Base-by-base conservation (phyloP, 2,888 invertebrate species). In the Orthonychiurus folsomi region DNA sequence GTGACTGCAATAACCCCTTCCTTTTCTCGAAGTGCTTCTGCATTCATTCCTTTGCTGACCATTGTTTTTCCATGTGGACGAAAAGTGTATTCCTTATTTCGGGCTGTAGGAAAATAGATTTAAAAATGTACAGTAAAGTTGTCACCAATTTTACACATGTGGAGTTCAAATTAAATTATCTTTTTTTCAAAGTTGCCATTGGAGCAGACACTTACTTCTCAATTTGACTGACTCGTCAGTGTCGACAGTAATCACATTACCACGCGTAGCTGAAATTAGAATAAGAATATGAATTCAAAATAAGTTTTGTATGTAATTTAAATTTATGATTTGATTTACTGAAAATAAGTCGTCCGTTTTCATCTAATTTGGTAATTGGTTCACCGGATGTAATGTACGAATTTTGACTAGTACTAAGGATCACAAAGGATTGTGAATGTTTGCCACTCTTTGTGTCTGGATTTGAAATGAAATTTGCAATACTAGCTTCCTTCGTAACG, bases 1-100 rank as follows among this genome's bases (percentile, higher is more conserved):
- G 65, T 65, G 2, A 72, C 58, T 0, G 70, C 67, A 1, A 72
- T 65, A 20, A 70, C 55, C 2, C 72, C 69, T 62, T 70, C 69
- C 25, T 67, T 64, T 26, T 71, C 69, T 53, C 66, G 66, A 5
- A 71, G 37, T 1, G 62, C 66, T 37, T 50, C 28, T 5, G 70
- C 68, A n/a, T 65, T 26, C n/a, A 48, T 3, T 59, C 70, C 69
- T 63, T 64, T 56, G 18, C 58, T 59, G 21, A 69, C 56, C 23
- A 68, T 65, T 5, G 66, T 64, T 55, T 64, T 60, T 24, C 68
- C 70, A 37, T 67, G 61, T 0, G 71, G 69, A 5, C 70, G 65
- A 50, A 70, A 70, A 25, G 63, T 65, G 60, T 70, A 71, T 3
- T 60, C 27, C 47, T 24, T 50, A 24, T 18, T 50, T 37, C 15